These are phyloP conservation scores for Gerris buenoi DNA, from an alignment of 1,140 invertebrate genomes.

Conservation along the genomic window DNA sequence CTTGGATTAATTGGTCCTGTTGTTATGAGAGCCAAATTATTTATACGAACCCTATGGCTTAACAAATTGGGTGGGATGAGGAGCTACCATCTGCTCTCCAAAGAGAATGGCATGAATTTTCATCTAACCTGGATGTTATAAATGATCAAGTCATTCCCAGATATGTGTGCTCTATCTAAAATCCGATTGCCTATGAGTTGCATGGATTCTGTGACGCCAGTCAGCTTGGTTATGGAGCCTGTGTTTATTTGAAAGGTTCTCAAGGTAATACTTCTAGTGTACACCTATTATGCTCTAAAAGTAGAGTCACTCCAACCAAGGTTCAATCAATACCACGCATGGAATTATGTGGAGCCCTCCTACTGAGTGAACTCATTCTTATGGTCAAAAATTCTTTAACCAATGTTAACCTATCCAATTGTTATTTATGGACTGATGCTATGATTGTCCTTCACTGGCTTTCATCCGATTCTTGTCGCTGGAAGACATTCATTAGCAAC, in stretches of 20 bases:
- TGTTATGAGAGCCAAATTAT: neutral
- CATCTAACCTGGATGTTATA: neutral
- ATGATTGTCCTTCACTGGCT: slow-evolving; percentile 20
- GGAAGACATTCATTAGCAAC: slow-evolving; percentile 21
- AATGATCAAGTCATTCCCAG: neutral
- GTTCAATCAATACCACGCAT: slow-evolving; percentile 26
- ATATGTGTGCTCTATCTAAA: neutral
- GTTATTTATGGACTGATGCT: slow-evolving; percentile 19
- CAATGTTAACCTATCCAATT: slow-evolving; percentile 1
- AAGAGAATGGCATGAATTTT: neutral
- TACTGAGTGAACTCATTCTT: slow-evolving; percentile 19
- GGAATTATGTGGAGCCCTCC: slow-evolving; percentile 28
- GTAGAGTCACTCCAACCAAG: slow-evolving; percentile 26
- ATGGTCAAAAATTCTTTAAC: slow-evolving; percentile 4
- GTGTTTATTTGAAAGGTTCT: slow-evolving; percentile 7
- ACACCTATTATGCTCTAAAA: slow-evolving; percentile 25
- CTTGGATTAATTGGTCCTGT: neutral
- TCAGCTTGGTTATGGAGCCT: slow-evolving; percentile 8
- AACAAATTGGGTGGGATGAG: neutral
- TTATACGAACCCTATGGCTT: slow-evolving; percentile 12
- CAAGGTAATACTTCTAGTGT: slow-evolving; percentile 5
- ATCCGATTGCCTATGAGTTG: neutral
- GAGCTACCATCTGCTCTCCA: neutral
- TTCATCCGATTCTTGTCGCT: slow-evolving; percentile 8
- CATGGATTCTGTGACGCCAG: slow-evolving; percentile 15